Base-by-base conservation (phyloP, 1,140 invertebrate species). In the Matsumurasca onukii region DNA sequence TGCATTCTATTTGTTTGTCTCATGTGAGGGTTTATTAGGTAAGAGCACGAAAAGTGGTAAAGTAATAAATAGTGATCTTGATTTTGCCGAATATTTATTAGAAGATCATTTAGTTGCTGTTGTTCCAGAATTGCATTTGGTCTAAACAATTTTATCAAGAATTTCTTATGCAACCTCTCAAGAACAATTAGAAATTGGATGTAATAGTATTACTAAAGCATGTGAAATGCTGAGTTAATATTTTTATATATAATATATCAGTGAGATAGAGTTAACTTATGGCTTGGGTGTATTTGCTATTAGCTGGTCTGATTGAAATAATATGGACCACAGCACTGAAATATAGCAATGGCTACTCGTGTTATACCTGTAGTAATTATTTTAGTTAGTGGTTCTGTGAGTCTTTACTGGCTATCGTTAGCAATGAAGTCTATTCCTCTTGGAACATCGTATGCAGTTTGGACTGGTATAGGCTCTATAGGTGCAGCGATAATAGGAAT, bases 61-160 rank as follows among this genome's bases (percentile, higher is more conserved):
- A 45, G 39, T 45, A 45, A 45, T 45, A 45, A 45, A 45, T 45
- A 45, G 39, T 45, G 39, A 9, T 45, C 39, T 45, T 45, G 39
- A 45, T 45, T 45, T 45, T n/a, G n/a, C 39, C 39, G 39, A 45
- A 45, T 45, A 45, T 45, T 45, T 45, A 45, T 45, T 45, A 45
- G 39, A 45, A 45, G 39, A 45, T 45, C 39, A 45, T 45, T 45
- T 45, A 45, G 39, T 45, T 45, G 39, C 39, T 45, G 39, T 45
- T 45, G 39, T 45, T 45, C 39, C 39, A 45, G 39, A n/a, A 45
- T 12, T 45, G 9, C 9, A 9, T 12, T 45, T 45, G 9, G 39
- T 9, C n/a, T n/a, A 12, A n/a, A 45, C 9, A 45, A 45, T 12
- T 45, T 45, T 45, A 12, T 12, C n/a, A 9, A 45, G 39, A 45